Percentiles rank a stretch among this genome's conserved stretches.
Conservation (phyloP, 1,140 invertebrate species). For the Bombus vancouverensis region DNA sequence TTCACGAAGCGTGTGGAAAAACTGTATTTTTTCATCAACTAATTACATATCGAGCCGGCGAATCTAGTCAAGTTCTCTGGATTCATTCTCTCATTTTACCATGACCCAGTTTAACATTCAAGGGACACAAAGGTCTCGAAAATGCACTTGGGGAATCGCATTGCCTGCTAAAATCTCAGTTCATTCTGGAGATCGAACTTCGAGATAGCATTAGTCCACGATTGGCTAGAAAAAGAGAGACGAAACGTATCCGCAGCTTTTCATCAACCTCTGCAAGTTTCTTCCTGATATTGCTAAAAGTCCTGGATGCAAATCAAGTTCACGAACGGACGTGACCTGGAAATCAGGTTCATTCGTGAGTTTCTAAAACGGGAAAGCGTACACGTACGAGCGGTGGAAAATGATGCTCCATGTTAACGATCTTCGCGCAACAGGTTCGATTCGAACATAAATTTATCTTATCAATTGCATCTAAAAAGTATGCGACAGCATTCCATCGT, state of each 20-base stretch:
- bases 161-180: neutral
- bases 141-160: constrained; percentile 2
- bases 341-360: constrained; percentile 39
- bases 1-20: neutral
- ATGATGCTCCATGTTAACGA: neutral
- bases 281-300: constrained; percentile 4
- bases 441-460: constrained; percentile 12
- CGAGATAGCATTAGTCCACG: constrained; percentile 7
- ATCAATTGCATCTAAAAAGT: neutral
- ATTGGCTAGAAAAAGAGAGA: neutral
- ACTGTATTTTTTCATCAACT: neutral
- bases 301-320: constrained; percentile 52
- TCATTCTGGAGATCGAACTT: neutral
- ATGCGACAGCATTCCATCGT: too few relatives aligned
- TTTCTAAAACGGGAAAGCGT: neutral
- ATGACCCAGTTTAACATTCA: neutral
- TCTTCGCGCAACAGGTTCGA: constrained; percentile 56
- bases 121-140: neutral
- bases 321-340: constrained; percentile 41
- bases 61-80: neutral
- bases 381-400: neutral
- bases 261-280: neutral
- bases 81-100: neutral
- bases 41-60: neutral
- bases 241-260: neutral